These are phyloP conservation scores for Caenorhabditis becei DNA, from an alignment of 2,888 invertebrate species.

Conservation along the genomic window DNA sequence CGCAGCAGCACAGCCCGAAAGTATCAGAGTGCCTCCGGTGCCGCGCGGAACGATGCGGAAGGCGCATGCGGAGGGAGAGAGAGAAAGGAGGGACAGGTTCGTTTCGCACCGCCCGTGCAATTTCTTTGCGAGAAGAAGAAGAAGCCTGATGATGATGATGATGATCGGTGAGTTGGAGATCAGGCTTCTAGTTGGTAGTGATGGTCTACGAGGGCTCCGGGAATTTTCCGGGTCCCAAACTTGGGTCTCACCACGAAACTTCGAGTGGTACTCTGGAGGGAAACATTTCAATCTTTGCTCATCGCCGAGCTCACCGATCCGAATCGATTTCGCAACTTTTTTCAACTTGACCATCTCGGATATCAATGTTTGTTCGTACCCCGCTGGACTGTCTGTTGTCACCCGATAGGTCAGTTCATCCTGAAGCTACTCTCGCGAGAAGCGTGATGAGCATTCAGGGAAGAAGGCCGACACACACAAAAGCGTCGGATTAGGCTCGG, in stretches of 20 bases:
- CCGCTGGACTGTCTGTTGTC: not conserved
- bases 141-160: not conserved
- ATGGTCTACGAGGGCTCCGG: no score
- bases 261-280: not conserved
- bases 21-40: slow-evolving; percentile 30
- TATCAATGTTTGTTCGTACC: slow-evolving; percentile 10
- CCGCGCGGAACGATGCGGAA: slow-evolving; percentile 21
- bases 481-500: slow-evolving; percentile 35
- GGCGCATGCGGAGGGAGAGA: slow-evolving; percentile 7
- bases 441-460: slow-evolving; percentile 18
- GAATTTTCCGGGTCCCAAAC: no score
- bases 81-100: not conserved
- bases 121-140: not conserved
- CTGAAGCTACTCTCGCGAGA: not conserved
- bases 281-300: slow-evolving; percentile 16
- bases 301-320: not conserved
- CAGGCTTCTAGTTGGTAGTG: no score
- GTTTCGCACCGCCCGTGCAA: slow-evolving; percentile 13
- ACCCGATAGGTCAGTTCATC: slow-evolving; percentile 6
- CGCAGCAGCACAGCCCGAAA: slow-evolving; percentile 33
- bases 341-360: not conserved
- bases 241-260: no score
- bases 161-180: slow-evolving; percentile 19
- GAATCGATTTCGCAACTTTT: slow-evolving; percentile 18
- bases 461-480: slow-evolving; percentile 15